Conservation (phyloP, 2,888 invertebrate genomes). For the Notocelia uddmanniana region DNA sequence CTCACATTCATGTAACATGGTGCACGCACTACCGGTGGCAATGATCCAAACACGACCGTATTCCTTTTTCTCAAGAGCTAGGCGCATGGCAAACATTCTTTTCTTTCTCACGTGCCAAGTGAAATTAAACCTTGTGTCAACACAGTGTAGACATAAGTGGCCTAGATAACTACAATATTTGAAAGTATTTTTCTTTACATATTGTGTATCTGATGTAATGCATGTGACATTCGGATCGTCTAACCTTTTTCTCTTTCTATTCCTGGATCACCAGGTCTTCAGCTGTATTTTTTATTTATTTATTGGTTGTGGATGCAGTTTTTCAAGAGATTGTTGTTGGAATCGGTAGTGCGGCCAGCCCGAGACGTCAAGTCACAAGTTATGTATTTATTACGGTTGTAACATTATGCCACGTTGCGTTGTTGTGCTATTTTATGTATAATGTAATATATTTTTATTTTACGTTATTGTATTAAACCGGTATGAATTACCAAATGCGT, state of each 20-base stretch:
- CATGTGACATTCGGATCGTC: neutral
- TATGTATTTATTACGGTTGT: conserved; percentile 62
- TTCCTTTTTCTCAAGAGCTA: neutral
- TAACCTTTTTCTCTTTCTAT: neutral
- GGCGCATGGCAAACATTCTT: neutral
- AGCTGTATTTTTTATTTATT: neutral
- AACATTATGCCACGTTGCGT: conserved; percentile 63
- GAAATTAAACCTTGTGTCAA: neutral
- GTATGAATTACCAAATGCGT: conserved; percentile 84
- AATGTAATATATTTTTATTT: conserved; percentile 67
- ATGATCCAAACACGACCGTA: neutral
- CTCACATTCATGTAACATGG: conserved; percentile 11
- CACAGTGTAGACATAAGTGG: neutral
- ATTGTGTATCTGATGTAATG: neutral
- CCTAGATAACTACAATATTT: too few species aligned
- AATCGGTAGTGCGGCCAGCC: conserved; percentile 13
- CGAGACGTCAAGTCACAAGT: conserved; percentile 60
- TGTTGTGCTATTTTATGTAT: conserved; percentile 67
- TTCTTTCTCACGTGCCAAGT: neutral
- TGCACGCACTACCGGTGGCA: conserved; percentile 19
- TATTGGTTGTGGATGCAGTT: neutral
- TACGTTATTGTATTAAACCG: conserved; percentile 76
- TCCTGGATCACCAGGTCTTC: neutral
- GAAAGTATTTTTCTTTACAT: neutral
- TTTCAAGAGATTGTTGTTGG: neutral